These are phyloP conservation scores for Theretra japonica DNA, from an alignment of 2,888 invertebrate genomes.

Conservation along the genomic window DNA sequence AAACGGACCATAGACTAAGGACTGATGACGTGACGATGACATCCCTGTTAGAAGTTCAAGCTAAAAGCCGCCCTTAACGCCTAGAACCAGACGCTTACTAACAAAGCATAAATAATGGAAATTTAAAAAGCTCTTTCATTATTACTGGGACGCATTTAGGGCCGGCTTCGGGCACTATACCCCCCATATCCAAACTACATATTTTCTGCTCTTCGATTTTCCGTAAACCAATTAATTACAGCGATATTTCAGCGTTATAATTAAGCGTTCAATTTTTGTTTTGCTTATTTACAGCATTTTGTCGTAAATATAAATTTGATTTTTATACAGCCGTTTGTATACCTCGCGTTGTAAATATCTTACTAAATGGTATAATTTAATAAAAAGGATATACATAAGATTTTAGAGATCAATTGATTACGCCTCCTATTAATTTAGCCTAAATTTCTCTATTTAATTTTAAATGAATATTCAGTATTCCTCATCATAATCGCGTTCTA, in stretches of 20 bases:
- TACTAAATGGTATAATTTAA: not conserved
- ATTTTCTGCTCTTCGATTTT: not conserved
- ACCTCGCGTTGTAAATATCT: not conserved
- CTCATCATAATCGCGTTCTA: too few relatives aligned
- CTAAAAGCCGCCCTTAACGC: constrained; percentile 40
- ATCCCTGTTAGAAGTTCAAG: constrained; percentile 50
- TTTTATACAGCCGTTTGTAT: constrained; percentile 1
- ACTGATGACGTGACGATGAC: constrained; percentile 37
- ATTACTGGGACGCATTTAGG: not conserved
- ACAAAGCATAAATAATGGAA: constrained; percentile 38
- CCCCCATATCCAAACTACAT: constrained; percentile 12
- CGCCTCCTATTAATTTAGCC: too few relatives aligned
- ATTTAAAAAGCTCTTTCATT: constrained; percentile 33
- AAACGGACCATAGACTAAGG: constrained; percentile 38
- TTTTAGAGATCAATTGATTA: too few relatives aligned
- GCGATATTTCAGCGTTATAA: constrained; percentile 25
- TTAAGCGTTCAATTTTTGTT: constrained; percentile 28
- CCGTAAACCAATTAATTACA: constrained; percentile 18
- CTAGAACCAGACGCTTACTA: constrained; percentile 34
- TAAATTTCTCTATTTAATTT: too few relatives aligned
- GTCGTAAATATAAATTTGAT: not conserved
- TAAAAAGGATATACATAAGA: not conserved
- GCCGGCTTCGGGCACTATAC: not conserved
- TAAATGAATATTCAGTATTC: too few relatives aligned
- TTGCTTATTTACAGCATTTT: constrained; percentile 30